Percentiles rank a stretch among this genome's conserved stretches.
phyloP scores from a whole-genome alignment of 2,113 vertebrate genomes.

The Potamarius usumacintae region DNA sequence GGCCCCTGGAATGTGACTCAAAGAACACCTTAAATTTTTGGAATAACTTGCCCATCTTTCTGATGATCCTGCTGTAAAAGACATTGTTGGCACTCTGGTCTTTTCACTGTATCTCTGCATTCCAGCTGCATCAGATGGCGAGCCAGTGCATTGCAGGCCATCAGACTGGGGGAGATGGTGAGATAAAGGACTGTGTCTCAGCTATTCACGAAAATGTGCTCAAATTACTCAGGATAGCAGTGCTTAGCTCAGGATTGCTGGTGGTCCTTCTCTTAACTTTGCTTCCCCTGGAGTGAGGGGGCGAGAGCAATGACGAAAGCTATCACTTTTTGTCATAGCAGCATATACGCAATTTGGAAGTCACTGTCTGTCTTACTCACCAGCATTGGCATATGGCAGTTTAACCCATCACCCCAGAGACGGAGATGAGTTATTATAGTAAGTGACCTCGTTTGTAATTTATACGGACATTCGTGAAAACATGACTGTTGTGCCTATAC shows the following conservation, averaged over 20 bases:
- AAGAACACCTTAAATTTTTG: neutral
- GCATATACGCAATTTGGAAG: neutral
- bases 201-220: neutral
- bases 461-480: constrained; percentile 10
- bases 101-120: constrained; percentile 35
- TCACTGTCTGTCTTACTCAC: neutral
- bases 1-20: neutral
- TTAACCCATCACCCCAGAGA: neutral
- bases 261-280: neutral
- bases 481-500: neutral
- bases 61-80: constrained; percentile 9
- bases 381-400: neutral
- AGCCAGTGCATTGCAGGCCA: constrained; percentile 5
- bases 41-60: constrained; percentile 21
- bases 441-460: neutral
- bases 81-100: constrained; percentile 9
- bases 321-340: neutral
- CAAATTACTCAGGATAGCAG: neutral
- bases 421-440: neutral
- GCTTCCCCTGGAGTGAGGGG: neutral
- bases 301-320: neutral
- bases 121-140: constrained; percentile 35
- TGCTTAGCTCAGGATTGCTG: neutral
- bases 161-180: constrained; percentile 10
- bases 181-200: constrained; percentile 36